Evolutionary conservation across 1,140 invertebrate genomes (phyloP).

Genomic region (Pogonomyrmex barbatus): DNA sequence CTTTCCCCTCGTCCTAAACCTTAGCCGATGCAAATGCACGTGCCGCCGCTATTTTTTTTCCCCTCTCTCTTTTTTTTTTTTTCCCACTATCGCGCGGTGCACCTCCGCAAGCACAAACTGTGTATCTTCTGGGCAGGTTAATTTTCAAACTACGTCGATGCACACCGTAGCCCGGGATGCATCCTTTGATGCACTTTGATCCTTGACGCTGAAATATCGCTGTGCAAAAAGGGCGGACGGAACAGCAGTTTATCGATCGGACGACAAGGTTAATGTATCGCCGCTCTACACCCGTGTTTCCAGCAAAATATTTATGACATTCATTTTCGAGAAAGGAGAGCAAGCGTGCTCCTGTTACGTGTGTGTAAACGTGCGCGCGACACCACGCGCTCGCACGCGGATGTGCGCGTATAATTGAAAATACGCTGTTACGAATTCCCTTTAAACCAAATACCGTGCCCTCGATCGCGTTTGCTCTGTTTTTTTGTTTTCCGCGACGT

Average conservation of each 20-base stretch:
- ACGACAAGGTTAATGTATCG: slow-evolving; percentile 50
- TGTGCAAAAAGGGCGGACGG: slow-evolving; percentile 3
- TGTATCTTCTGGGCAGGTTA: slow-evolving; percentile 41
- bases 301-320: slow-evolving; percentile 59
- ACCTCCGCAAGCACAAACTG: slow-evolving; percentile 20
- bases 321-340: slow-evolving; percentile 44
- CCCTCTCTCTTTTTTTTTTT: not conserved
- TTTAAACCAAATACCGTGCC: slow-evolving; percentile 53
- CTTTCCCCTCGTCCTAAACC: slow-evolving; percentile 16
- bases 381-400: not conserved
- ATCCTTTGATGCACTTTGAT: slow-evolving; percentile 60
- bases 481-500: slow-evolving; percentile 46
- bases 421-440: slow-evolving; percentile 49
- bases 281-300: not conserved
- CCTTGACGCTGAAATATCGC: slow-evolving; percentile 58
- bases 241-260: slow-evolving; percentile 49
- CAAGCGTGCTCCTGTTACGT: no score
- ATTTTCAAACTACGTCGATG: slow-evolving; percentile 44
- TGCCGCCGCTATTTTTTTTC: not conserved
- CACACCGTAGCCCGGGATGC: slow-evolving; percentile 9
- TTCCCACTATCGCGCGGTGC: not conserved
- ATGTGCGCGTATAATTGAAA: slow-evolving; percentile 49
- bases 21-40: slow-evolving; percentile 17
- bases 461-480: slow-evolving; percentile 33
- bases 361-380: no score